These are phyloP conservation scores for Microtus pennsylvanicus DNA, from an alignment of 2,113 vertebrate genomes.

Conservation along the genomic window DNA sequence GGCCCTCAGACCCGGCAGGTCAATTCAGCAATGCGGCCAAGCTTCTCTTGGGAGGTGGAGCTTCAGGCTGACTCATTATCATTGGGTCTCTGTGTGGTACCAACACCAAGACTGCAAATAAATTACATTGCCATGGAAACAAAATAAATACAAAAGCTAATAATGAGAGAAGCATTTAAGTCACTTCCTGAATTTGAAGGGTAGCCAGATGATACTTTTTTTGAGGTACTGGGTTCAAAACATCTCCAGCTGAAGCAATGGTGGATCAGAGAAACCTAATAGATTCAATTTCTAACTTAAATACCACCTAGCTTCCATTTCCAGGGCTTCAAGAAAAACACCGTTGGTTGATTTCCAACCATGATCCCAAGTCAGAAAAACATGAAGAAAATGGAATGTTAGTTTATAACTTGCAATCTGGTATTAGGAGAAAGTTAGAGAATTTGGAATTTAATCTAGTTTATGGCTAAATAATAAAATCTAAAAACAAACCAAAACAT, in stretches of 20 bases:
- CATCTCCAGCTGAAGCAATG: background rate
- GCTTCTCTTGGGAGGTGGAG: background rate
- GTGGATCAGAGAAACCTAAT: background rate
- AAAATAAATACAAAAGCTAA: background rate
- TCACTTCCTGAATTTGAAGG: background rate
- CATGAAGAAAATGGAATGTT: background rate
- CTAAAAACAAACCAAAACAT: background rate
- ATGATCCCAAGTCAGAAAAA: background rate
- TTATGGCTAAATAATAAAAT: background rate
- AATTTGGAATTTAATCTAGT: background rate
- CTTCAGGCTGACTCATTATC: background rate
- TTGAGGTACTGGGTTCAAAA: background rate
- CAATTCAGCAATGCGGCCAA: background rate
- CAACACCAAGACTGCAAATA: background rate
- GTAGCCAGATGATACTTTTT: background rate
- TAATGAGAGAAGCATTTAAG: background rate
- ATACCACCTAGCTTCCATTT: background rate
- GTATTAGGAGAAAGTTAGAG: background rate
- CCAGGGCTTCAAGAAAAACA: background rate
- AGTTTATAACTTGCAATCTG: background rate
- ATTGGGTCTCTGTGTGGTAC: background rate
- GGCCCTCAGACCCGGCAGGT: background rate
- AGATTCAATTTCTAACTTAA: background rate
- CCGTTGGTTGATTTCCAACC: background rate
- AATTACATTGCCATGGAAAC: background rate